Evolutionary conservation across 2,888 invertebrate genomes (phyloP).

Genomic region (Oxystoma pomonae): DNA sequence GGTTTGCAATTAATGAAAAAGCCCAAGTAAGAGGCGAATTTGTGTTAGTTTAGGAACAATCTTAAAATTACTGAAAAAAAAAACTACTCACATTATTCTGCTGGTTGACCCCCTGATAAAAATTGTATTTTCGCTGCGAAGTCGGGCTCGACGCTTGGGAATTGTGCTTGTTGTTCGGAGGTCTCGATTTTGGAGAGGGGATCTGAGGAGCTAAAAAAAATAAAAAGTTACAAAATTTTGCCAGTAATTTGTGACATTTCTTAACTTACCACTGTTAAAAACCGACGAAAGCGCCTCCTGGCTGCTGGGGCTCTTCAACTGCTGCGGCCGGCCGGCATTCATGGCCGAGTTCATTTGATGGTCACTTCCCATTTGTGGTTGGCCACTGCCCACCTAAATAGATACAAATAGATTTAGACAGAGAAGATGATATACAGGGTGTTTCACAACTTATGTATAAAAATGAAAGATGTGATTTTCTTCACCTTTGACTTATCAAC

Average conservation of each 20-base stretch:
- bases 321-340: conserved; percentile 44
- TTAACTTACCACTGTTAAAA: conserved; percentile 53
- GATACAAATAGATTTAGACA: too few species aligned
- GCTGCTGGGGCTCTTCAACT: conserved; percentile 55
- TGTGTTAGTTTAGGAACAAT: too few species aligned
- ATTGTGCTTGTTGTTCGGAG: conserved; percentile 51
- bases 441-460: too few species aligned
- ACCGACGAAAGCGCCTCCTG: conserved; percentile 55
- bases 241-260: not conserved
- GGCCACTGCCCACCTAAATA: not conserved
- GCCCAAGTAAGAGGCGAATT: too few species aligned
- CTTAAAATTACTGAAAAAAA: too few species aligned
- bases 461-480: too few species aligned
- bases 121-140: conserved; percentile 53
- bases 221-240: conserved; percentile 2
- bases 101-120: conserved; percentile 52
- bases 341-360: conserved; percentile 26
- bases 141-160: conserved; percentile 55
- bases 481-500: too few species aligned
- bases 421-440: too few species aligned
- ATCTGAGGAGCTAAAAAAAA: conserved; percentile 52
- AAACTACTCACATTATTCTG: conserved; percentile 42
- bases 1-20: not conserved
- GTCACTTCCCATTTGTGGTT: conserved; percentile 25
- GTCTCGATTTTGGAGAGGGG: conserved; percentile 56